Percentiles rank a stretch among this genome's conserved stretches.
Conservation (phyloP, 2,888 invertebrate genomes). For the Capitulum mitella region DNA sequence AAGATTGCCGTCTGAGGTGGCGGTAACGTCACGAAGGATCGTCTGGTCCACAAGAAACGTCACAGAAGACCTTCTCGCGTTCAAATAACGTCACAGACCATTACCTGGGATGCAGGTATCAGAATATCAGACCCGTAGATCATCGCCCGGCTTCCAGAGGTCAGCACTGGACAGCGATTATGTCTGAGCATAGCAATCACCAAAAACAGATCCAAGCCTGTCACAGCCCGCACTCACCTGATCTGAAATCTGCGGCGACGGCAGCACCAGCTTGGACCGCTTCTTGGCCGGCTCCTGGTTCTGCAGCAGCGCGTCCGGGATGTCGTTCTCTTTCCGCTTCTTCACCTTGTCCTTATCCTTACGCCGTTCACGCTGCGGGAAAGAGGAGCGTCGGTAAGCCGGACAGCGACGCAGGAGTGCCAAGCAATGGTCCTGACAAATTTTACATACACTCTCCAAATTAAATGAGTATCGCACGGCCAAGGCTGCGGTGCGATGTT, state of each 20-base stretch:
- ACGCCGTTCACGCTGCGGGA: slow-evolving; percentile 66
- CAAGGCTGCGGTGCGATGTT: too few species aligned
- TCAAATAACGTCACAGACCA: too few species aligned
- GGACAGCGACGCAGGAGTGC: too few species aligned
- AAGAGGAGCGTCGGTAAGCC: slow-evolving; percentile 35
- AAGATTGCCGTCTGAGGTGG: too few species aligned
- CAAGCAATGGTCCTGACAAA: too few species aligned
- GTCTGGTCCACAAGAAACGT: not conserved
- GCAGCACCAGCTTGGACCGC: slow-evolving; percentile 89
- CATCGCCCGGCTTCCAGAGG: too few species aligned
- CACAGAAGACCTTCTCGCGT: not conserved
- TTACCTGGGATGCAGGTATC: too few species aligned
- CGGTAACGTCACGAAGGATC: too few species aligned
- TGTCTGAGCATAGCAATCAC: not conserved
- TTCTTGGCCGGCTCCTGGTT: slow-evolving; percentile 78
- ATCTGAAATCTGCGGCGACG: slow-evolving; percentile 94
- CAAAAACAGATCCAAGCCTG: not conserved
- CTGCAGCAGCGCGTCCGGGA: slow-evolving; percentile 59
- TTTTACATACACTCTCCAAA: too few species aligned
- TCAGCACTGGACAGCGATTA: too few species aligned
- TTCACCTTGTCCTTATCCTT: slow-evolving; percentile 94
- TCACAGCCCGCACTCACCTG: slow-evolving; percentile 46
- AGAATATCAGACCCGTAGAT: too few species aligned
- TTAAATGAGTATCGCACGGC: too few species aligned
- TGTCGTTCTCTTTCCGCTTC: slow-evolving; percentile 90